A percentile compares a stretch with the other conserved stretches of the same genome.
phyloP scores from a whole-genome alignment of 1,140 invertebrate genomes.

The Kradibia gibbosae region DNA sequence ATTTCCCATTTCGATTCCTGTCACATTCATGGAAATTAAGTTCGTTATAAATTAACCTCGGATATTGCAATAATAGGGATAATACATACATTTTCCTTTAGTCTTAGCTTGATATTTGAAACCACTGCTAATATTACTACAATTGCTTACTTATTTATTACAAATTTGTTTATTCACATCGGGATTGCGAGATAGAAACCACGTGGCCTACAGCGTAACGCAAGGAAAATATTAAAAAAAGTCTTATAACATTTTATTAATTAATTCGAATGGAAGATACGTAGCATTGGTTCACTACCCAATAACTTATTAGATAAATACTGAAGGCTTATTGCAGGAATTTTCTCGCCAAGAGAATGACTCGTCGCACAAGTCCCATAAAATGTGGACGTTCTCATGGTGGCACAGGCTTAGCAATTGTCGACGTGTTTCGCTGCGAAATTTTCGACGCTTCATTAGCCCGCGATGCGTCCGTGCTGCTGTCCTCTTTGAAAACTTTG shows the following conservation, averaged over 20 bases:
- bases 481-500: conserved; percentile 69
- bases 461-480: conserved; percentile 59
- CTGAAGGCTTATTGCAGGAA: too few relatives aligned
- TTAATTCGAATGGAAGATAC: too few relatives aligned
- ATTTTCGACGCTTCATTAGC: conserved; percentile 71
- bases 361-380: conserved; percentile 42
- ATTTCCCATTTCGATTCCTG: background rate
- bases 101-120: background rate
- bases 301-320: too few relatives aligned
- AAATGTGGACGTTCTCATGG: conserved; percentile 60
- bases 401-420: conserved; percentile 58
- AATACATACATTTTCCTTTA: background rate
- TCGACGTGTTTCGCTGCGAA: conserved; percentile 66
- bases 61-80: background rate
- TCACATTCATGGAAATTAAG: background rate
- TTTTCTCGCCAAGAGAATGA: background rate
- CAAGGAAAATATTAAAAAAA: conserved; percentile 1
- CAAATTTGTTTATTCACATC: background rate
- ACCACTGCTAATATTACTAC: too few relatives aligned
- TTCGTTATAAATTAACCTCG: background rate
- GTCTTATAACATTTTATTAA: background rate
- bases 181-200: too few relatives aligned
- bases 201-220: too few relatives aligned
- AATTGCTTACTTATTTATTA: background rate
- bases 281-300: too few relatives aligned